phyloP scores from a whole-genome alignment of 1,140 invertebrate species.

The Sarcophaga peregrina region DNA sequence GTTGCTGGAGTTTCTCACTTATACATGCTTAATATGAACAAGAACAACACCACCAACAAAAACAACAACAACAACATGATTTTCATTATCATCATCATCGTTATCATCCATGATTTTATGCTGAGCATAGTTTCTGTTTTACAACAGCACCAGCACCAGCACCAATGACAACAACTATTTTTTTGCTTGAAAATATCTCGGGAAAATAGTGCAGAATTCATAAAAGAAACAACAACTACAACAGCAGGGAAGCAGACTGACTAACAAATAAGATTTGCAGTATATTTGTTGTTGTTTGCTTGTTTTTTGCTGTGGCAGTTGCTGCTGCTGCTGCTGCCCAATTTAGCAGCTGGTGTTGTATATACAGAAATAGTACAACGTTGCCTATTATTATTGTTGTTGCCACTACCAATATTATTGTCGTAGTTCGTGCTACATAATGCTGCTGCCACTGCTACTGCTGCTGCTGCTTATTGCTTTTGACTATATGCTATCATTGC shows the following conservation, averaged over 20 bases:
- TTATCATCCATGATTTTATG: conserved; percentile 19
- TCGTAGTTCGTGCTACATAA: background rate
- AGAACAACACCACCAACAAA: conserved; percentile 11
- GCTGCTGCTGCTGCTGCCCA: background rate
- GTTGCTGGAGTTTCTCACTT: background rate
- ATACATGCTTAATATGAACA: too few relatives aligned
- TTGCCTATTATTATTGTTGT: background rate
- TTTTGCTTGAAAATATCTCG: conserved; percentile 23
- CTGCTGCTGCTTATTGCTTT: background rate
- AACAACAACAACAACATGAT: conserved; percentile 30
- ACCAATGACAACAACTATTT: background rate
- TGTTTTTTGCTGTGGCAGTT: background rate
- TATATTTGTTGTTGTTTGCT: conserved; percentile 1
- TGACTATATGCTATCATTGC: too few relatives aligned
- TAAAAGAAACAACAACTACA: background rate
- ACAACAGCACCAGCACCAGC: background rate
- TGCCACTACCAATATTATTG: background rate
- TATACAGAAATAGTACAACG: conserved; percentile 13
- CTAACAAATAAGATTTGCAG: conserved; percentile 14
- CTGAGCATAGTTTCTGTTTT: background rate
- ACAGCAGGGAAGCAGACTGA: background rate
- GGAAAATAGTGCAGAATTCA: conserved; percentile 36
- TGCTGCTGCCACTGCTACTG: conserved; percentile 18
- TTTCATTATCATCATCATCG: background rate
- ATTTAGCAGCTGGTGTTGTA: too few relatives aligned